phyloP scores from a whole-genome alignment of 2,113 vertebrate species.

The Sebastes schlegelii region DNA sequence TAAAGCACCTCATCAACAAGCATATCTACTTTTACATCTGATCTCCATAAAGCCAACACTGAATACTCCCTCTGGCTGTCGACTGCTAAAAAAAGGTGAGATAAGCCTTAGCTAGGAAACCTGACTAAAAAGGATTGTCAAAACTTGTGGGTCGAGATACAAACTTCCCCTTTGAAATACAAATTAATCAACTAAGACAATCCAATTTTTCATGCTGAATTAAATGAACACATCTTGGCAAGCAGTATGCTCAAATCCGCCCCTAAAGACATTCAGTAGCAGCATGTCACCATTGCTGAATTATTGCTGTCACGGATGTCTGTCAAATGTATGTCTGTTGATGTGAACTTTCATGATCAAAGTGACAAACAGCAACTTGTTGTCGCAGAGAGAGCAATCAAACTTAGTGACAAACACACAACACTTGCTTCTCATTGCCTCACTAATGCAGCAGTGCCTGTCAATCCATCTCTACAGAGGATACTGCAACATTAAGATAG shows the following conservation, averaged over 20 bases:
- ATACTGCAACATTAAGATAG: not conserved
- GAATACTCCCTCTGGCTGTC: not conserved
- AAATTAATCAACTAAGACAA: slow-evolving; percentile 11
- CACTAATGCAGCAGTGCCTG: slow-evolving; percentile 7
- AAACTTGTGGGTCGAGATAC: not conserved
- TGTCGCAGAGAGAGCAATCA: not conserved
- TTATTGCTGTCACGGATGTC: not conserved
- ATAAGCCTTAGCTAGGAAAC: not conserved
- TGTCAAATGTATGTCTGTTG: not conserved
- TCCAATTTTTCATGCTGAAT: too few relatives aligned
- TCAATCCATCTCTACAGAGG: not conserved
- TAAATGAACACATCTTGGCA: too few relatives aligned
- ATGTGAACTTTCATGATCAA: slow-evolving; percentile 19
- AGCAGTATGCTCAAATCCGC: too few relatives aligned
- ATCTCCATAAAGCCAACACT: slow-evolving; percentile 11
- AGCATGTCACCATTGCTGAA: not conserved
- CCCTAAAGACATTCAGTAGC: too few relatives aligned
- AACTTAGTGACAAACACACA: not conserved
- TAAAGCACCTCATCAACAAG: slow-evolving; percentile 29
- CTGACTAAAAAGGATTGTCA: not conserved
- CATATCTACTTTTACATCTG: slow-evolving; percentile 12
- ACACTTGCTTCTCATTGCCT: not conserved
- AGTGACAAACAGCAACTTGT: slow-evolving; percentile 14
- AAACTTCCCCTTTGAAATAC: slow-evolving; percentile 11
- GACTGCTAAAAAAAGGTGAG: not conserved